phyloP scores from a whole-genome alignment of 2,113 vertebrate species.

The Thinocorus orbignyianus region DNA sequence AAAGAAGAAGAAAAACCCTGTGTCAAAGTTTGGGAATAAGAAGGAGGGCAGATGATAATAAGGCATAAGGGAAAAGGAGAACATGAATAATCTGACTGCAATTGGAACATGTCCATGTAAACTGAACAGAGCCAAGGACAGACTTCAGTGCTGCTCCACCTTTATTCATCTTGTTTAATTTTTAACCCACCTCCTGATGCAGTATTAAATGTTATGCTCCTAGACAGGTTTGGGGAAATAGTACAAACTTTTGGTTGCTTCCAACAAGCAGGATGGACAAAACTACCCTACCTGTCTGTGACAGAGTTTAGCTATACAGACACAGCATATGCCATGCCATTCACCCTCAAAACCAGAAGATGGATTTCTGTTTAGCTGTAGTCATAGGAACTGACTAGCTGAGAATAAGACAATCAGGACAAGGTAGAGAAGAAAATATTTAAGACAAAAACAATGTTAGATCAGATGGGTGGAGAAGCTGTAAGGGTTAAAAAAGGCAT shows the following conservation, averaged over 20 bases:
- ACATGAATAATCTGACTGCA: not conserved
- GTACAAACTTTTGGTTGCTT: not conserved
- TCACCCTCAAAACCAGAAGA: not conserved
- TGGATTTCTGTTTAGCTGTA: not conserved
- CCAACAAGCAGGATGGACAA: not conserved
- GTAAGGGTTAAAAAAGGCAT: not conserved
- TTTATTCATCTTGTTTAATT: not conserved
- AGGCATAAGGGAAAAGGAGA: not conserved
- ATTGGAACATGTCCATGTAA: not conserved
- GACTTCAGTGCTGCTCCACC: not conserved
- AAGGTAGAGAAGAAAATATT: not conserved
- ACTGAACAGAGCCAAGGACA: not conserved
- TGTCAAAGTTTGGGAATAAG: not conserved
- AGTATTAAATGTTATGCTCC: not conserved
- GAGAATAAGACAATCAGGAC: not conserved
- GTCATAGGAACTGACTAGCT: not conserved
- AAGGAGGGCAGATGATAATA: not conserved
- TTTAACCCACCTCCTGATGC: not conserved
- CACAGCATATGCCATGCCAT: not conserved
- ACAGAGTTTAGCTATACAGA: not conserved
- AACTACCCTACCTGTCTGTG: not conserved
- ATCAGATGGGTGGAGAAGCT: not conserved
- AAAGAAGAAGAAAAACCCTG: not conserved
- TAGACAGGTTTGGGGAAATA: not conserved
- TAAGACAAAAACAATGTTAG: not conserved